A percentile compares a stretch with the other conserved stretches of the same genome.
These are phyloP conservation scores for Eilema caniola DNA, from an alignment of 2,888 invertebrate genomes.

Conservation along the genomic window DNA sequence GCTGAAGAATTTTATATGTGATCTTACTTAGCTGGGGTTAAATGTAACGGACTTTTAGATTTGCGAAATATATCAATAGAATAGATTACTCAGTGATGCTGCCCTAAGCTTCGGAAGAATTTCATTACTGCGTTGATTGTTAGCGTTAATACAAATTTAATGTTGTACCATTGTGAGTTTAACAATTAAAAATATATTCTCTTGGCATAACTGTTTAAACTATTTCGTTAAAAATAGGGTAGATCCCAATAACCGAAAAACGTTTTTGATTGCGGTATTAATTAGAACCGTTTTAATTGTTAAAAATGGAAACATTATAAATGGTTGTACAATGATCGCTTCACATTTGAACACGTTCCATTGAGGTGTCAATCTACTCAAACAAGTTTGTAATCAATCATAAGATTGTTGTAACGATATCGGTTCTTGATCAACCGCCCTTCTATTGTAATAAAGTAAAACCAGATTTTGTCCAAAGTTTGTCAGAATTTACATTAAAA, in stretches of 20 bases:
- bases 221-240: background rate
- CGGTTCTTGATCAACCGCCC: conserved; percentile 81
- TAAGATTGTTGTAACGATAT: conserved; percentile 80
- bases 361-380: conserved; percentile 75
- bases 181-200: background rate
- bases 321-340: conserved; percentile 55
- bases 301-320: conserved; percentile 62
- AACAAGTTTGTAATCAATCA: conserved; percentile 87
- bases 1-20: conserved; percentile 62
- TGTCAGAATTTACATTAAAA: conserved; percentile 84
- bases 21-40: conserved; percentile 51
- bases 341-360: conserved; percentile 50
- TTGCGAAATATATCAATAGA: conserved; percentile 42
- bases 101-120: conserved; percentile 24
- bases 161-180: background rate
- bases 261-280: conserved; percentile 40
- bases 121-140: conserved; percentile 42
- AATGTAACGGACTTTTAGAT: conserved; percentile 57
- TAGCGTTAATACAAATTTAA: background rate
- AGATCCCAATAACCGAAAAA: conserved; percentile 12
- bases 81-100: conserved; percentile 38
- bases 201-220: background rate
- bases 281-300: conserved; percentile 51
- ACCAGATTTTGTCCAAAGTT: conserved; percentile 79
- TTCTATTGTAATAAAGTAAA: conserved; percentile 70